Conservation (phyloP, 2,797 vertebrate genomes). For the Sitta carolinensis region DNA sequence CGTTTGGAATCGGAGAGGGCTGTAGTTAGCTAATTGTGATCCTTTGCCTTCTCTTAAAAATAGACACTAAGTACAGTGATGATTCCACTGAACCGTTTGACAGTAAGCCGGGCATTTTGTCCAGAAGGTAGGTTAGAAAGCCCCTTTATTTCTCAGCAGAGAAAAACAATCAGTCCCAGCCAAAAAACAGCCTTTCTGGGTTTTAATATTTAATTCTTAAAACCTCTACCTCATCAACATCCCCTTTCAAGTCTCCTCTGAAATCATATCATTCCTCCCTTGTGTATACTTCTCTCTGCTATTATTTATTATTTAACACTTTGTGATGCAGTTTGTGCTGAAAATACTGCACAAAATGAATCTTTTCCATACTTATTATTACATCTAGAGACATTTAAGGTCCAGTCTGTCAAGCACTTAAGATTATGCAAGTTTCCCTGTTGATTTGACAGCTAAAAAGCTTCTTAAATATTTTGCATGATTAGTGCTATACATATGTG, state of each 20-base stretch:
- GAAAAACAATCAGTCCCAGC: conserved; percentile 8
- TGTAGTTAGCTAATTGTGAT: conserved; percentile 30
- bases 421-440: conserved; percentile 11
- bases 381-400: not conserved
- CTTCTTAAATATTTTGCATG: conserved; percentile 35
- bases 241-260: conserved; percentile 50
- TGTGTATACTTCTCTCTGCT: conserved; percentile 30
- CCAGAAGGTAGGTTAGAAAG: conserved; percentile 4
- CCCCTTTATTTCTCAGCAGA: not conserved
- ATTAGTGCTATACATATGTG: not conserved
- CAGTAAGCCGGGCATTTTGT: conserved; percentile 4
- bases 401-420: not conserved
- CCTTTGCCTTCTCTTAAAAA: conserved; percentile 59
- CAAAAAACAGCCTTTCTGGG: not conserved
- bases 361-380: not conserved
- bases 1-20: conserved; percentile 44
- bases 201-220: conserved; percentile 67
- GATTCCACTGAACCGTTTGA: not conserved
- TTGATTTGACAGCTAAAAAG: conserved; percentile 23
- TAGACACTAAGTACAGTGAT: conserved; percentile 39
- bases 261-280: conserved; percentile 47
- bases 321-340: conserved; percentile 53
- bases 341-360: conserved; percentile 26
- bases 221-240: conserved; percentile 54
- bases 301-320: conserved; percentile 69